These are phyloP conservation scores for Andrena chrysosceles DNA, from an alignment of 2,888 invertebrate species.

Conservation along the genomic window DNA sequence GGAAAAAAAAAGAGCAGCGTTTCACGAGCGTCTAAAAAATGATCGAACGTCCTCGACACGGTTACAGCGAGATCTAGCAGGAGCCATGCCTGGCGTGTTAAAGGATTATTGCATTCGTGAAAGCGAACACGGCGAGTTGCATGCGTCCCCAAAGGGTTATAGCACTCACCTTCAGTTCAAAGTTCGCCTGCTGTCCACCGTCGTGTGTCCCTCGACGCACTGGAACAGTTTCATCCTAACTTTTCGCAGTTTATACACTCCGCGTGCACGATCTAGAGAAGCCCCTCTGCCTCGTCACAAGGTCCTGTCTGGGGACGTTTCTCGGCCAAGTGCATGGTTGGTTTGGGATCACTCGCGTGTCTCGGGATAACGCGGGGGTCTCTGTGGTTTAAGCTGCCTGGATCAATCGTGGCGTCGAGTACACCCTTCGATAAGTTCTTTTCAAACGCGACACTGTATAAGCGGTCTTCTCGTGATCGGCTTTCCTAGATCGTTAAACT, in stretches of 20 bases:
- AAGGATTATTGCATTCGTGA: constrained; percentile 61
- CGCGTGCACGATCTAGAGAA: neutral
- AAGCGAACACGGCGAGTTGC: constrained; percentile 23
- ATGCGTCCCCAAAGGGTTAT: constrained; percentile 23
- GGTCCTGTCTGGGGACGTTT: neutral
- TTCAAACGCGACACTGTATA: neutral
- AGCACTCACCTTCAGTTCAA: constrained; percentile 51
- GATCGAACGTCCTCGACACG: neutral
- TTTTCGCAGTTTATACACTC: neutral
- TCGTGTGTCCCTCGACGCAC: neutral
- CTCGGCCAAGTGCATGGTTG: constrained; percentile 30
- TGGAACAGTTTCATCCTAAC: constrained; percentile 19
- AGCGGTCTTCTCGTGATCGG: neutral
- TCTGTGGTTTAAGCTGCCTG: neutral
- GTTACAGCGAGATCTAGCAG: neutral
- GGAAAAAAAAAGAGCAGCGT: neutral
- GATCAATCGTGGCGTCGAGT: neutral
- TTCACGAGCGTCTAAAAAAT: neutral
- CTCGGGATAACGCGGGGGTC: neutral
- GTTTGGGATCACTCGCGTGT: constrained; percentile 34
- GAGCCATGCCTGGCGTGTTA: constrained; percentile 36
- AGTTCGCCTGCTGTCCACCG: constrained; percentile 13
- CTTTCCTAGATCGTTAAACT: neutral
- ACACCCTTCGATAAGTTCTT: neutral
- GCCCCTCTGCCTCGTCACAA: neutral